Conservation (phyloP, 2,888 invertebrate species). For the Anoplius nigerrimus region DNA sequence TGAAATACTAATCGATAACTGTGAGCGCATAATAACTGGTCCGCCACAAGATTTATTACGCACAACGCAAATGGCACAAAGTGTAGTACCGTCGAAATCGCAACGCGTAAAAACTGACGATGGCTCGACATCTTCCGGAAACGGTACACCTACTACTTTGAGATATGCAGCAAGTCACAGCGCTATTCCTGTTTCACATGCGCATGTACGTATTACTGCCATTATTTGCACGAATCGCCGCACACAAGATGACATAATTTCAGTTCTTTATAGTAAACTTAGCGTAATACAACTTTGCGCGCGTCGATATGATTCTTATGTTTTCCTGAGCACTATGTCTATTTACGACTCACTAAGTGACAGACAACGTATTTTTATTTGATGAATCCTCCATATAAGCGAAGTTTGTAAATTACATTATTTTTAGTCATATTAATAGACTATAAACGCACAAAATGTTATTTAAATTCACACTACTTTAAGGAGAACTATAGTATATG, state of each 20-base stretch:
- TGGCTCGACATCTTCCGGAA: conserved; percentile 60
- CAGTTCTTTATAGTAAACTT: too few relatives aligned
- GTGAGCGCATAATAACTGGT: conserved; percentile 79
- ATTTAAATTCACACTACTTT: neutral
- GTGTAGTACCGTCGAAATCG: conserved; percentile 43
- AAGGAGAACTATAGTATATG: neutral
- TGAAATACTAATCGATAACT: conserved; percentile 95
- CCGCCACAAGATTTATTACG: conserved; percentile 63
- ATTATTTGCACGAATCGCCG: neutral
- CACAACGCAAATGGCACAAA: conserved; percentile 46
- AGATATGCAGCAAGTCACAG: conserved; percentile 58
- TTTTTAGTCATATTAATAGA: too few relatives aligned
- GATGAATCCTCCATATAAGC: too few relatives aligned
- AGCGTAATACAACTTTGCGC: too few relatives aligned
- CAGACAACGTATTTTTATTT: too few relatives aligned
- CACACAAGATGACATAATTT: too few relatives aligned
- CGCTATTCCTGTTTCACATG: conserved; percentile 53
- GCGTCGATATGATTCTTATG: too few relatives aligned
- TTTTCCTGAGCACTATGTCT: too few relatives aligned
- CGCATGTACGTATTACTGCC: conserved; percentile 54
- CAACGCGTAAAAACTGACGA: conserved; percentile 54
- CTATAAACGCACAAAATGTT: too few relatives aligned
- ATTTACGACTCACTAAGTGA: too few relatives aligned
- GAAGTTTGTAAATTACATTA: too few relatives aligned
- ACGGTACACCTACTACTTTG: conserved; percentile 50